Evolutionary conservation across 1,140 invertebrate species (phyloP).

Genomic region (Eriocheir sinensis): DNA sequence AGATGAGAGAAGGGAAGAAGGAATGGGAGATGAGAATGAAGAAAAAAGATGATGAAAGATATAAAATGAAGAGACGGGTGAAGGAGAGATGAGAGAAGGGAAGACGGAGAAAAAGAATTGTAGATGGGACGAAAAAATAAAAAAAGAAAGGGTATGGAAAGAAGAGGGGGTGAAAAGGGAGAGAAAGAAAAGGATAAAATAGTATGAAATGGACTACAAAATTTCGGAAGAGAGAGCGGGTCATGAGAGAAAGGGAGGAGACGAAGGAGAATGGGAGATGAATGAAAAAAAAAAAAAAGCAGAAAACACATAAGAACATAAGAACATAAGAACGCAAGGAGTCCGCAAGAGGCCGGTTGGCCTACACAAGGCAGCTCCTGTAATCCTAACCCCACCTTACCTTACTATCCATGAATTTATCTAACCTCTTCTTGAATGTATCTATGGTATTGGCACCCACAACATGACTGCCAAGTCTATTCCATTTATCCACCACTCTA

Average conservation of each 20-base stretch:
- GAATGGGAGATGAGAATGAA: not conserved
- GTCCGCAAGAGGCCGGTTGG: too few species aligned
- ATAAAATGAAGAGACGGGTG: not conserved
- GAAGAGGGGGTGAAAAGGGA: not conserved
- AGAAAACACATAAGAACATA: not conserved
- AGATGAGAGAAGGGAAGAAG: not conserved
- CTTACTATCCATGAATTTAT: too few species aligned
- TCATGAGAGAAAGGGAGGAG: not conserved
- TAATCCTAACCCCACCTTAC: too few species aligned
- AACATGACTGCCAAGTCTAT: too few species aligned
- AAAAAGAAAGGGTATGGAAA: not conserved
- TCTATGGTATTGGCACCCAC: too few species aligned
- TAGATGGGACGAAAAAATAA: not conserved
- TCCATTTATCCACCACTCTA: too few species aligned
- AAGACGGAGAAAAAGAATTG: not conserved
- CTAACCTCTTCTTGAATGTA: too few species aligned
- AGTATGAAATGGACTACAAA: not conserved
- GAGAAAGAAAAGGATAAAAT: not conserved
- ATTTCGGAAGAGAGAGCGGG: not conserved
- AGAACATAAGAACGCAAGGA: too few species aligned
- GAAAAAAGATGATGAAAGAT: not conserved
- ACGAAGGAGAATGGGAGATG: not conserved
- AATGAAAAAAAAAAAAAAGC: not conserved
- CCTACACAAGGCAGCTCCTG: too few species aligned
- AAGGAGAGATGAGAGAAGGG: not conserved